Conservation (phyloP, 2,797 vertebrate genomes). For the Podarcis lilfordi region DNA sequence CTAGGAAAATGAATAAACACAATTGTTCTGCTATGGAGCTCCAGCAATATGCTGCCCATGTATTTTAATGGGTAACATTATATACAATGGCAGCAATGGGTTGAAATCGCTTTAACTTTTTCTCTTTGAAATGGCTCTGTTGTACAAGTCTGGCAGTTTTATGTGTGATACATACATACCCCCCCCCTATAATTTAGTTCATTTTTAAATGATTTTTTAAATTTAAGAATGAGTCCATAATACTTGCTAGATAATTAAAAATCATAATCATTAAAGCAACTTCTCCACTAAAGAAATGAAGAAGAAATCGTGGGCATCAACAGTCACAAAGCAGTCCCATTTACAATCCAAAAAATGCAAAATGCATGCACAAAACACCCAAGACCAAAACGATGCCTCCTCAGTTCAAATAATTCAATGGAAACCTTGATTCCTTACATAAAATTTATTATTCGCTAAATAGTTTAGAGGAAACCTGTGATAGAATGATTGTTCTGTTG, state of each 20-base stretch:
- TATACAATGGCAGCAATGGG: constrained; percentile 45
- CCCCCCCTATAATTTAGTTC: background rate
- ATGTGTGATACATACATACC: background rate
- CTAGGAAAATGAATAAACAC: constrained; percentile 65
- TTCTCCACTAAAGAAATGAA: background rate
- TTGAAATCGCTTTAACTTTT: background rate
- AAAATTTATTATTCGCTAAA: background rate
- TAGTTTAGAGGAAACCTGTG: constrained; percentile 14
- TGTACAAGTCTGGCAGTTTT: background rate
- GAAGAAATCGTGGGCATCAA: background rate
- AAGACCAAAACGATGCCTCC: background rate
- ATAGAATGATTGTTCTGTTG: background rate
- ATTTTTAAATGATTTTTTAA: background rate
- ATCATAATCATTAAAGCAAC: background rate
- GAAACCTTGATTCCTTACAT: background rate
- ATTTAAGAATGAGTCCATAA: background rate
- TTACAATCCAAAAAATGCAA: background rate
- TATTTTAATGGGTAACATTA: constrained; percentile 65
- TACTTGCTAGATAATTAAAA: background rate
- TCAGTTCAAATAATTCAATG: background rate
- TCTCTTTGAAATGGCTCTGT: background rate
- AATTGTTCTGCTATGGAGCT: constrained; percentile 58
- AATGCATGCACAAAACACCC: background rate
- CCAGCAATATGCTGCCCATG: constrained; percentile 54
- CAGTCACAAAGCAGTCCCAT: background rate